Conservation (phyloP, 2,888 invertebrate genomes). For the Nomada fucata region DNA sequence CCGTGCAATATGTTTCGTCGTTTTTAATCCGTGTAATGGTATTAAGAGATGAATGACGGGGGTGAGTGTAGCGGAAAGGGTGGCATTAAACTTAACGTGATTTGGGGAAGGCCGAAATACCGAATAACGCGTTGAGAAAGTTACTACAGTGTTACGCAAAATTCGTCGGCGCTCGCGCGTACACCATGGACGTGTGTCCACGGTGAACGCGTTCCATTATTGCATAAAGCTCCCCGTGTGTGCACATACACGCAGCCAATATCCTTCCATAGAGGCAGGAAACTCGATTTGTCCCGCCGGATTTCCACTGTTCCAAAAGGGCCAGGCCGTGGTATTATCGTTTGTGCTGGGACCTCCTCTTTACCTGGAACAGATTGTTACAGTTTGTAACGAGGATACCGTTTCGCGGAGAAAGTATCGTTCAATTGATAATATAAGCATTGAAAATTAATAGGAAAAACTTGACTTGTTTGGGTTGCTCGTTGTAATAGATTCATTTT, state of each 20-base stretch:
- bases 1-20: constrained; percentile 9
- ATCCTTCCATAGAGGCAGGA: constrained; percentile 46
- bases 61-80: too few species aligned
- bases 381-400: neutral
- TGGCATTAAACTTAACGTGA: constrained; percentile 26
- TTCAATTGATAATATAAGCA: neutral
- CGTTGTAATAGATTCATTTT: too few species aligned
- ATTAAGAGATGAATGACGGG: constrained; percentile 14
- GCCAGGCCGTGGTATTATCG: constrained; percentile 23
- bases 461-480: too few species aligned
- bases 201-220: constrained; percentile 27
- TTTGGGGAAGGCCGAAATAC: constrained; percentile 6
- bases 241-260: constrained; percentile 42
- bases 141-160: constrained; percentile 12
- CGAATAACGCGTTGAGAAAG: constrained; percentile 42
- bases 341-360: neutral
- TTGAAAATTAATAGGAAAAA: too few species aligned
- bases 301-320: constrained; percentile 53
- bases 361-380: neutral
- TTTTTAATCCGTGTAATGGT: constrained; percentile 44
- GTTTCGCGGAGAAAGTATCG: neutral
- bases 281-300: constrained; percentile 58
- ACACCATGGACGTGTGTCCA: neutral
- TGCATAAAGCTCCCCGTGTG: constrained; percentile 35
- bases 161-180: neutral